Base-by-base conservation (phyloP, 2,888 invertebrate species). In the Sesamia inferens region DNA sequence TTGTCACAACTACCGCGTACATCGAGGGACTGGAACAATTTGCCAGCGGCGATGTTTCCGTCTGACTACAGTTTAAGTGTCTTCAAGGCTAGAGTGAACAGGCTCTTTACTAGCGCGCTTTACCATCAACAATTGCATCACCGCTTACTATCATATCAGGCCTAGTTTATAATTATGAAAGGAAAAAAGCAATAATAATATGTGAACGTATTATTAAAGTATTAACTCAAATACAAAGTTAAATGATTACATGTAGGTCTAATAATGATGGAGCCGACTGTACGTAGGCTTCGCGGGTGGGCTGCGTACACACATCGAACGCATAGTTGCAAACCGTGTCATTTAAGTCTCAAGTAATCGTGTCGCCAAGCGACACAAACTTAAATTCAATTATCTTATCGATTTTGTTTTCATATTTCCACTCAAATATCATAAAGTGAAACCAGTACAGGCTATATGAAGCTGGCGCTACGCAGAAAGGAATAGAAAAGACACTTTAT, bases 201-300 rank as follows among this genome's bases (percentile, higher is more conserved):
- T 31, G 31, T 31, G 3, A 31, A 63, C 24, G 66, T 68, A 42
- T 69, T 70, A 80, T 83, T 83, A 83, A 75, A 75, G 71, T 73
- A 81, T 81, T 74, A 76, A 74, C 47, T 76, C 65, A 63, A 75
- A 76, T 81, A 78, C 71, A 65, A 71, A 65, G 74, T 67, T 75
- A 85, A 82, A 85, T 79, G 59, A 73, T 78, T 63, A 66, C 75
- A 75, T 76, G 74, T 59, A 65, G 61, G 75, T 77, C 74, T 74
- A 42, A 83, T 80, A 74, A 82, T 82, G 74, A 77, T 70, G 79
- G 78, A 72, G 74, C 77, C 61, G 78, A 82, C 76, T 74, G 76
- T 78, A 83, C 76, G 75, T 70, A 74, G 76, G 78, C 88, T 76
- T 61, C 77, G 82, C 85, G 88, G 90, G 90, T 90, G 90, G 90